Evolutionary conservation across 2,797 vertebrate species (phyloP), one percentile per base, ranked within the genome.

Genomic region (Sarcoramphus papa): DNA sequence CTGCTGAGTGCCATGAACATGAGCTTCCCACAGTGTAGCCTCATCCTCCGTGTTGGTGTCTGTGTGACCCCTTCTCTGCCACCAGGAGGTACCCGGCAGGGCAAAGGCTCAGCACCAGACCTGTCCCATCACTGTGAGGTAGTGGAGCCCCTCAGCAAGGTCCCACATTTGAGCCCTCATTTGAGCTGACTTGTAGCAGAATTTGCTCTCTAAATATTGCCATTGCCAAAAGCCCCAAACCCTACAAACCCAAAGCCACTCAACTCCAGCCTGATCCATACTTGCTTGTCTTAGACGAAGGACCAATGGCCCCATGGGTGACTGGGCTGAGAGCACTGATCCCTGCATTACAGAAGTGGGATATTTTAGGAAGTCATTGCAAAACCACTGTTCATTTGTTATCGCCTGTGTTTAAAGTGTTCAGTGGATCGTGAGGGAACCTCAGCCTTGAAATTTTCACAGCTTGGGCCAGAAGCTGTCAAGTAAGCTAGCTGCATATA

Each of bases 91-190:
- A 28, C 24, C 41, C 43, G 68, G 19, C 27, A 57, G n/a, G 45
- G 11, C 30, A 88, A 72, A 70, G 14, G 15, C 28, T 83, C 41
- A 79, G 48, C 41, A 35, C 7, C 31, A 84, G n/a, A 53, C 27
- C 16, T 23, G 10, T 22, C n/a, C 53, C 22, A 21, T 69, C 31
- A 45, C 16, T 0, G 0, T 23, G 23, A 85, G 12, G 25, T 2
- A 13, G 8, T 25, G 40, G 59, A 78, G 23, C 8, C 14, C 19
- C 56, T 41, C 41, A 65, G 25, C 14, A 50, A 57, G 41, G 25
- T 57, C 23, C 12, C 20, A 22, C 9, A 35, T 76, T 33, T 62
- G 9, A 73, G 31, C 19, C 24, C 21, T 40, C 18, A 24, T 76
- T 73, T 88, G 30, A 53, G 14, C 14, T 89, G 67, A 33, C 33